A percentile compares a stretch with the other conserved stretches of the same genome.
Conservation (phyloP, 2,113 vertebrate genomes). For the Myiopsitta monachus region DNA sequence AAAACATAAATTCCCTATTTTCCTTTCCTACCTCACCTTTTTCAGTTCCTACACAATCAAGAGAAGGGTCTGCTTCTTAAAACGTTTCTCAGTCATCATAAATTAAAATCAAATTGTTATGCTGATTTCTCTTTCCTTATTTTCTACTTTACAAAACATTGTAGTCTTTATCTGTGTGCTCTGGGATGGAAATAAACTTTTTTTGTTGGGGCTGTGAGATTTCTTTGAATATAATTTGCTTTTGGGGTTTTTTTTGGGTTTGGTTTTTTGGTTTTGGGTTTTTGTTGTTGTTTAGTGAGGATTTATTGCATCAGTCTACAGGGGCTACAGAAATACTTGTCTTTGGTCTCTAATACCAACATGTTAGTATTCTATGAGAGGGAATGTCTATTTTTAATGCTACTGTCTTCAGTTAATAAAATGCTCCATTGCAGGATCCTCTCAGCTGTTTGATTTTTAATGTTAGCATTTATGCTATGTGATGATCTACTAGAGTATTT, state of each 20-base stretch:
- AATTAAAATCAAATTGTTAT: not conserved
- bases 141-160: not conserved
- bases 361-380: not conserved
- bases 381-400: slow-evolving; percentile 3
- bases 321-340: not conserved
- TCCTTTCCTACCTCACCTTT: not conserved
- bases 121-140: not conserved
- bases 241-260: not conserved
- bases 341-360: slow-evolving; percentile 1
- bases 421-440: not conserved
- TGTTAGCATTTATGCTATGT: not conserved
- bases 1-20: not conserved
- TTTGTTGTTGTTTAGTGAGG: not conserved
- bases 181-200: not conserved
- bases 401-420: slow-evolving; percentile 11
- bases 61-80: not conserved
- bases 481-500: not conserved
- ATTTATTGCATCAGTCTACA: not conserved
- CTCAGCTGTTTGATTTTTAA: not conserved
- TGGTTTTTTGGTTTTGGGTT: not conserved
- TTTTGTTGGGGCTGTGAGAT: not conserved
- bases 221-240: not conserved
- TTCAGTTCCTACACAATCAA: not conserved
- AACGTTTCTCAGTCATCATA: not conserved
- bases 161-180: not conserved